Base-by-base conservation (phyloP, 1,140 invertebrate genomes). In the Ptiloglossa arizonensis region DNA sequence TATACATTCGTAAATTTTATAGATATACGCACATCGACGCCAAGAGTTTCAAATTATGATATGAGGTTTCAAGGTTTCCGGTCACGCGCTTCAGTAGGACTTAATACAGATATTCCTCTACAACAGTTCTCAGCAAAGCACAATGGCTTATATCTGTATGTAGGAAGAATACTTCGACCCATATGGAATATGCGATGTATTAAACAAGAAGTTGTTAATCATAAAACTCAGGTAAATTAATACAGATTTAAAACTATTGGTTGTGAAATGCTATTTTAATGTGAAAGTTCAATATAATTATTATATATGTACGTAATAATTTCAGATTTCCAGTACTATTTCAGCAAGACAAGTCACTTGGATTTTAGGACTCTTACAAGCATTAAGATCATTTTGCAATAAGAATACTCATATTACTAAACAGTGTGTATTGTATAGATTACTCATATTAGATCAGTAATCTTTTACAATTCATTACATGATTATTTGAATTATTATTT, bases 111-210 rank as follows among this genome's bases (percentile, higher is more conserved):
- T 46, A 89, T 90, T 76, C 90, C 92, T 19, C 75, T 94, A 60
- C 94, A 95, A 78, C 93, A 95, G 56, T 97, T 95, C 89, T 98
- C 97, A 3, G 95, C 96, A 5, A 98, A 98, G 91, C 98, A 99
- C 88, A 97, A 98, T 90, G 98, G 97, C 1, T 93, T 99, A 0
- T 99, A 99, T 92, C 93, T 99, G 5, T 98, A 97, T 87, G 94
- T 98, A 11, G 95, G 96, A 32, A 94, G 98, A 79, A 96, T 99
- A 82, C 90, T 99, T 8, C 93, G 97, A 70, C 96, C 96, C 0
- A 94, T 98, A 71, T 98, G 97, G 97, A 95, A 95, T 85, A 89
- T 95, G 71, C 94, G 94, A 80, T 96, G 96, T 82, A 95, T 96
- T 5, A 94, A 95, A n/a, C 95, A 94, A 82, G 93, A 91, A 71